Base-by-base conservation (phyloP, 1,140 invertebrate genomes). In the Bombus waltoni region DNA sequence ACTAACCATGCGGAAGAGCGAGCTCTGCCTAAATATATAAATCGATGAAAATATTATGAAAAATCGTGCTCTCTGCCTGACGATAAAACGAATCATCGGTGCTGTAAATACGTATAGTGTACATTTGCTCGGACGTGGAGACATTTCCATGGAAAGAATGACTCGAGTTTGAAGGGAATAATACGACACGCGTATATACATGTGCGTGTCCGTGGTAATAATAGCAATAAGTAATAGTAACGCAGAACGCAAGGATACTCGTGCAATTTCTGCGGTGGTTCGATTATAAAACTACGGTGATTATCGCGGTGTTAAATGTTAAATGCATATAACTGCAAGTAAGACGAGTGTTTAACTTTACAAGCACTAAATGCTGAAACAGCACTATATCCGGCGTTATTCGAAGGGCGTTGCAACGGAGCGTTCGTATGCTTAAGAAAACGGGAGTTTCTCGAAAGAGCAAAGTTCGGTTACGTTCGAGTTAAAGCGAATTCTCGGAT, bases 301-400 rank as follows among this genome's bases (percentile, higher is more conserved):
- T 85, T 85, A 85, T 80, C 68, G 38, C 59, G n/a, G n/a, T 68
- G 71, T 74, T 85, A 68, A 81, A 85, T 68, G 71, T 74, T 85
- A 68, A 81, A 85, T 35, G 57, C 35, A 32, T 73, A 53, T n/a
- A 32, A 15, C 35, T 1, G 59, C n/a, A 42, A 68, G 71, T 38
- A 42, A 68, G 71, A 59, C 84, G 71, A 81, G 44, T 85, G 84
- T 85, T 85, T 85, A 85, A 85, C 79, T 85, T 81, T 85, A 81
- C 70, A 75, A 74, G 79, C 59, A 59, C 22, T 81, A 74, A 85
- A 85, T 71, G 84, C 79, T 81, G 79, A 85, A 75, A 73, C 70
- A 57, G 78, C 71, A 75, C 28, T 75, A 40, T 81, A 57, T 66
- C 71, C 78, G 28, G 9, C 59, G 40, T 74, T 73, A 81, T 81